These are phyloP conservation scores for Anhinga rufa DNA, from an alignment of 2,113 vertebrate genomes.

Conservation along the genomic window DNA sequence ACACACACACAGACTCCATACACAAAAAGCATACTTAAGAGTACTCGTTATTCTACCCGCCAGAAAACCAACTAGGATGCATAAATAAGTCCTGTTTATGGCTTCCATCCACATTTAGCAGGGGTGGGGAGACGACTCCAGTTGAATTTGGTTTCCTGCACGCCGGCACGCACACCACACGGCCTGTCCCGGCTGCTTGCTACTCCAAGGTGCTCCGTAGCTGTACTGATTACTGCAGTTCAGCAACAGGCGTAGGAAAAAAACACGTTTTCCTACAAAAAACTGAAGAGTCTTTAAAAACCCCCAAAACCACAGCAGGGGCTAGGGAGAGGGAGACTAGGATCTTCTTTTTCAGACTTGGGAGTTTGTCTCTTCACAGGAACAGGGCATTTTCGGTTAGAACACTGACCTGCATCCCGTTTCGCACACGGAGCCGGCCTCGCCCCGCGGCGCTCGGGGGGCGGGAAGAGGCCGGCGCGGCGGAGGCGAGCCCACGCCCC, in stretches of 20 bases:
- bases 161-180: rapidly evolving
- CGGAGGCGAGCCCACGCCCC: background rate
- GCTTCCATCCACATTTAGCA: background rate
- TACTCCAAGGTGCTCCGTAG: rapidly evolving
- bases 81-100: background rate
- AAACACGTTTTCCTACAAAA: background rate
- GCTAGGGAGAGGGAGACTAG: rapidly evolving
- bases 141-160: background rate
- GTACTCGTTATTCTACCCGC: background rate
- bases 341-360: background rate
- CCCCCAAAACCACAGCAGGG: background rate
- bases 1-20: background rate
- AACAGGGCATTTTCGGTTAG: background rate
- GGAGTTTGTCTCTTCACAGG: background rate
- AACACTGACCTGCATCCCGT: background rate
- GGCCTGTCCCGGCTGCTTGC: too few relatives aligned
- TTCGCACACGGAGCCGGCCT: background rate
- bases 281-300: rapidly evolving
- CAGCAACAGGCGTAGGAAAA: background rate
- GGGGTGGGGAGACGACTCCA: background rate
- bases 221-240: rapidly evolving
- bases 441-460: too few relatives aligned
- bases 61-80: background rate
- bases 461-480: background rate
- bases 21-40: background rate